Conservation (phyloP, 2,888 invertebrate species). For the Incurvaria masculella region DNA sequence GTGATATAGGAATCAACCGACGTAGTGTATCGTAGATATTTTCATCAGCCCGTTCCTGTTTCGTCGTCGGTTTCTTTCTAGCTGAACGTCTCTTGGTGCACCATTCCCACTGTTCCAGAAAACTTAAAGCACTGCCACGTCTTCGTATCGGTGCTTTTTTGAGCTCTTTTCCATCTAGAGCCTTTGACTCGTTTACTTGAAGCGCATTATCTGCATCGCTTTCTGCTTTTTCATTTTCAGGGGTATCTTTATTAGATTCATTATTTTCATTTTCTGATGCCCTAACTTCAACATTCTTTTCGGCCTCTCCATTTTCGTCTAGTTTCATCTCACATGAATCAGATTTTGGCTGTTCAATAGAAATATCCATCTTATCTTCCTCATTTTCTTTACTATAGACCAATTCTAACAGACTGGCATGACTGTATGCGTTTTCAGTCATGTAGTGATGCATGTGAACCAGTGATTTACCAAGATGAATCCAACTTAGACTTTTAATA, state of each 20-base stretch:
- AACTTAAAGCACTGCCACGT: conserved; percentile 69
- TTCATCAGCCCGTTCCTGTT: conserved; percentile 57
- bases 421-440: conserved; percentile 56
- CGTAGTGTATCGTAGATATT: conserved; percentile 66
- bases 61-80: conserved; percentile 49
- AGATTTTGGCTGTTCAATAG: conserved; percentile 30
- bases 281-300: conserved; percentile 30
- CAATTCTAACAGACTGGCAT: conserved; percentile 45
- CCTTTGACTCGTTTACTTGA: conserved; percentile 20
- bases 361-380: conserved; percentile 32
- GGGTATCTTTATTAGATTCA: conserved; percentile 25
- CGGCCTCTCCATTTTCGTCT: conserved; percentile 22
- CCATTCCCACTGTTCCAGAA: conserved; percentile 77
- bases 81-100: conserved; percentile 58
- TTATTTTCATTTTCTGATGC: conserved; percentile 37
- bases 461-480: conserved; percentile 63
- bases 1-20: conserved; percentile 60
- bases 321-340: conserved; percentile 27
- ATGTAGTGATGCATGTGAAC: conserved; percentile 64
- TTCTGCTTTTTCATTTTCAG: conserved; percentile 39
- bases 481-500: conserved; percentile 60
- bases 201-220: conserved; percentile 33
- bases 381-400: conserved; percentile 31
- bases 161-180: conserved; percentile 36
- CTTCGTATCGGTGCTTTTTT: conserved; percentile 57